A percentile compares a stretch with the other conserved stretches of the same genome.
phyloP scores from a whole-genome alignment of 2,797 vertebrate species.

The Champsocephalus gunnari region DNA sequence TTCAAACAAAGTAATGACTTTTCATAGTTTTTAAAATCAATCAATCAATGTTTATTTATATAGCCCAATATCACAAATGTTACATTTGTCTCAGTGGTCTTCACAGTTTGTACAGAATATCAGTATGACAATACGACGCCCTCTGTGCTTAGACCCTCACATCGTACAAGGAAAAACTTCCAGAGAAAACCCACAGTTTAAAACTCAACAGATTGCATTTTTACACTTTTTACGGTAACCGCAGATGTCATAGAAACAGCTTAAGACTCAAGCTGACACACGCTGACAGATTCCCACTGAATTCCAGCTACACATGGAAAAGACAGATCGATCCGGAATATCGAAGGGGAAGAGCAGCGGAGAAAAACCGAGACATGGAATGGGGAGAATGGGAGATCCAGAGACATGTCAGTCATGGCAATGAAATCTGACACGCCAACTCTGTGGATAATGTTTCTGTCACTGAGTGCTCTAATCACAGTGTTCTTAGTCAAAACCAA shows the following conservation, averaged over 20 bases:
- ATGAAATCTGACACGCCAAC: conserved; percentile 75
- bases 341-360: conserved; percentile 50
- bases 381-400: conserved; percentile 71
- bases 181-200: too few species aligned
- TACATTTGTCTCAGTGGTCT: too few species aligned
- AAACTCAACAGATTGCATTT: conserved; percentile 12
- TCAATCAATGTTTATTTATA: too few species aligned
- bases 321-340: conserved; percentile 73
- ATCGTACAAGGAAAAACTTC: too few species aligned
- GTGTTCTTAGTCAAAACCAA: conserved; percentile 84
- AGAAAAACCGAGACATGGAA: conserved; percentile 57
- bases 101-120: too few species aligned
- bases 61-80: too few species aligned
- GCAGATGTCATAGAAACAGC: conserved; percentile 48
- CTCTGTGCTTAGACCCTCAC: too few species aligned
- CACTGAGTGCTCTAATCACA: conserved; percentile 84
- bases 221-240: conserved; percentile 33
- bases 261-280: conserved; percentile 49
- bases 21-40: conserved; percentile 7
- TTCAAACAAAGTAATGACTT: background rate
- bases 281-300: conserved; percentile 63
- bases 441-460: conserved; percentile 85
- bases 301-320: conserved; percentile 50
- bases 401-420: conserved; percentile 75
- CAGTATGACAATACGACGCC: too few species aligned